phyloP scores from a whole-genome alignment of 2,797 vertebrate genomes.

The Typhlichthys eigenmanni region DNA sequence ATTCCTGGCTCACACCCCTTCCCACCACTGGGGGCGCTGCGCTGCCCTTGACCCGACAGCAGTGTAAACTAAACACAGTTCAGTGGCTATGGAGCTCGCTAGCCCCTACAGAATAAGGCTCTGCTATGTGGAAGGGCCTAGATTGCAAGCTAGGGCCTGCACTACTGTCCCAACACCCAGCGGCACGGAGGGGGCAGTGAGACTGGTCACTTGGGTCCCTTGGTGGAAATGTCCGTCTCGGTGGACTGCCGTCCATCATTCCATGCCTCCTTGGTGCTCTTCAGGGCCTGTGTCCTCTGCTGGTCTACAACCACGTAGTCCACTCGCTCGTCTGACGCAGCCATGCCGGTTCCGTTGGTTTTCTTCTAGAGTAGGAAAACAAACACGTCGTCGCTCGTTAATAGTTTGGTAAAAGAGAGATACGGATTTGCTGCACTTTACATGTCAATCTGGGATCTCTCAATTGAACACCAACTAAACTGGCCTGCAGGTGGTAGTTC shows the following conservation, averaged over 20 bases:
- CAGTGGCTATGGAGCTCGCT: slow-evolving; percentile 50
- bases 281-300: slow-evolving; percentile 93
- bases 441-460: background rate
- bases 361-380: slow-evolving; percentile 81
- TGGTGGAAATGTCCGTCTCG: slow-evolving; percentile 88
- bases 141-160: slow-evolving; percentile 39
- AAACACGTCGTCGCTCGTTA: background rate
- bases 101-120: slow-evolving; percentile 42
- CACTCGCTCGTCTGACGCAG: slow-evolving; percentile 91
- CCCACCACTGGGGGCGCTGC: slow-evolving; percentile 49
- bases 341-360: slow-evolving; percentile 88
- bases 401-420: background rate
- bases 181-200: slow-evolving; percentile 17
- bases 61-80: slow-evolving; percentile 72
- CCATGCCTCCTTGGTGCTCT: slow-evolving; percentile 96
- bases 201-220: slow-evolving; percentile 87
- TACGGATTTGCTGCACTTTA: background rate
- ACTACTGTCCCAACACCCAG: slow-evolving; percentile 24
- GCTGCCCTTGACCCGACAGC: slow-evolving; percentile 60
- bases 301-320: slow-evolving; percentile 98
- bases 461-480: too few species aligned
- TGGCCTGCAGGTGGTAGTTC: too few species aligned
- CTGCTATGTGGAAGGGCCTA: slow-evolving; percentile 39
- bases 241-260: slow-evolving; percentile 94
- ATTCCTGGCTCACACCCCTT: slow-evolving; percentile 67